phyloP scores from a whole-genome alignment of 2,888 invertebrate species.

The Therioaphis trifolii region DNA sequence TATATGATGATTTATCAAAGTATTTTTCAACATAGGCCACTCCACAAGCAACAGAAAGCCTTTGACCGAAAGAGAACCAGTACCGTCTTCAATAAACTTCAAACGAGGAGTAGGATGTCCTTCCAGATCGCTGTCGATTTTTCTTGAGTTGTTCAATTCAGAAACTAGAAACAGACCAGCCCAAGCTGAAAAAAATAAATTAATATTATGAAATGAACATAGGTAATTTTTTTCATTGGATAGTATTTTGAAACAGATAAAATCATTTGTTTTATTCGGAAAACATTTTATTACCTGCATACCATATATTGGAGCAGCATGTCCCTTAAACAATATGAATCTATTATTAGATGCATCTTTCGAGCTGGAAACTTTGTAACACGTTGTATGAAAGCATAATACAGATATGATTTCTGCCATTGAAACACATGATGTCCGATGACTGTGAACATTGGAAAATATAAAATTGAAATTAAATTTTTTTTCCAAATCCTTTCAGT shows the following conservation, averaged over 20 bases:
- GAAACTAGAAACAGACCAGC: conserved; percentile 89
- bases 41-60: conserved; percentile 93
- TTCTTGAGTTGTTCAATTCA: conserved; percentile 88
- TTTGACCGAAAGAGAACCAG: too few relatives aligned
- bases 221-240: background rate
- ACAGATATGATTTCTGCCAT: too few relatives aligned
- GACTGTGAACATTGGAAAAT: too few relatives aligned
- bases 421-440: too few relatives aligned
- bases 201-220: background rate
- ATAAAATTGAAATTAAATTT: too few relatives aligned
- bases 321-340: conserved; percentile 99
- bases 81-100: too few relatives aligned
- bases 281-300: conserved; percentile 75
- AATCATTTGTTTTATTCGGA: background rate
- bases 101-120: too few relatives aligned
- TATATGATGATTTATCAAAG: conserved; percentile 86
- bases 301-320: conserved; percentile 98
- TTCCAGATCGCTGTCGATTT: conserved; percentile 94
- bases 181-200: conserved; percentile 78
- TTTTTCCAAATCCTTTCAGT: too few relatives aligned
- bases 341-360: conserved; percentile 86
- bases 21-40: conserved; percentile 99
- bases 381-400: conserved; percentile 97
- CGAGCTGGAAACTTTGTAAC: conserved; percentile 88
- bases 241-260: too few relatives aligned